Evolutionary conservation across 2,113 vertebrate species (phyloP), one percentile per base, ranked within the genome.

Genomic region (Campylorhamphus procurvoides): DNA sequence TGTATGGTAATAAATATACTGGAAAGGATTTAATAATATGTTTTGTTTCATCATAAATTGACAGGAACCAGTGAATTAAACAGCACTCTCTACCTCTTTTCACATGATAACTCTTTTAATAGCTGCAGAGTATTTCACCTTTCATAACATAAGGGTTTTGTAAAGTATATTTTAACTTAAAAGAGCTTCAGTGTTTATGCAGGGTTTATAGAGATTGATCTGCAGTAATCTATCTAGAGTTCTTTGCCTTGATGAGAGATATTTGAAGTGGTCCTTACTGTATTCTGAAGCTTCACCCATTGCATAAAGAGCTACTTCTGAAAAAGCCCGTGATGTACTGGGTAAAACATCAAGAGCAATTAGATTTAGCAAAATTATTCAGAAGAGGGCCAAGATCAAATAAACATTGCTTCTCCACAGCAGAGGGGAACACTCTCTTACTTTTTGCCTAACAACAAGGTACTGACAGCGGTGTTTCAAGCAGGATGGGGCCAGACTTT

Each of bases 291-390:
- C 78, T 96, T 96, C 92, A 86, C 73, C 89, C 87, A 16, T 4
- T 63, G 94, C 93, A 94, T 95, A 95, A 96, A 95, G 84, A 96
- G 84, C 85, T 87, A 5, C 86, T 94, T 95, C 89, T 95, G 86
- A 95, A 96, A 93, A 87, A 96, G 86, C 93, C 85, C 91, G 4
- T 24, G 84, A 85, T 97, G 93, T 95, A 69, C 96, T 56, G 87
- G 87, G 81, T 94, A 74, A 95, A 93, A 97, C 91, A 97, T 96
- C 96, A 97, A 97, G 96, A 96, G 97, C 96, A 97, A 97, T 97
- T 97, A 96, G 94, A 95, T 94, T 94, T 89, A 94, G 91, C 27
- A 85, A 97, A 97, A 96, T 97, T 97, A 97, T 96, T 97, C 96
- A 96, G 93, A 94, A 95, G 95, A 95, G 95, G 94, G 91, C 77